Conservation (phyloP, 2,113 vertebrate genomes). For the Aviceda subcristata region DNA sequence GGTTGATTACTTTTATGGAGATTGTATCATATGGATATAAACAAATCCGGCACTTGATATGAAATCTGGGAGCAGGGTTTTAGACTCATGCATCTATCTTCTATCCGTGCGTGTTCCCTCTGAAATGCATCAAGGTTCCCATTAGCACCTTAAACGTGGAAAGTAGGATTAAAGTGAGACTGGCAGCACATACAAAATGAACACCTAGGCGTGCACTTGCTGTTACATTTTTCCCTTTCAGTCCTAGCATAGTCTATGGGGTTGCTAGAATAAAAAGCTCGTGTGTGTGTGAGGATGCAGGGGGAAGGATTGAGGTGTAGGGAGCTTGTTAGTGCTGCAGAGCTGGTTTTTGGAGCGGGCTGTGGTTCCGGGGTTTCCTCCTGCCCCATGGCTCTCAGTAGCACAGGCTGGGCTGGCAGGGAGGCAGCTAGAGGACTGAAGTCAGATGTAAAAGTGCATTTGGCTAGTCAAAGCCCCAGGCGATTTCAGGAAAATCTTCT, state of each 20-base stretch:
- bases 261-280: background rate
- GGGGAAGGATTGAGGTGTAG: background rate
- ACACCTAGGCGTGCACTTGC: background rate
- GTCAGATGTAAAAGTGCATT: background rate
- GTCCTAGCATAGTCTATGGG: background rate
- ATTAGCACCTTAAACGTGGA: slow-evolving; percentile 36
- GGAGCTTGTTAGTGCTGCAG: background rate
- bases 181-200: slow-evolving; percentile 20
- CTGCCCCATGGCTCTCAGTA: background rate
- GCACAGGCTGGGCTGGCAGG: background rate
- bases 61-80: slow-evolving; percentile 20
- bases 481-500: background rate
- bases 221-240: background rate
- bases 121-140: slow-evolving; percentile 47
- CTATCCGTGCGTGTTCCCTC: background rate
- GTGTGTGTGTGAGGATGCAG: background rate
- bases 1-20: slow-evolving; percentile 62
- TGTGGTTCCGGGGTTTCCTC: background rate
- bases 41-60: slow-evolving; percentile 37
- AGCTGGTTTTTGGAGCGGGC: background rate
- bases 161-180: slow-evolving; percentile 29
- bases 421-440: background rate
- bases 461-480: background rate
- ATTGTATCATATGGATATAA: slow-evolving; percentile 52
- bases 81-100: slow-evolving; percentile 12